Evolutionary conservation across 2,113 vertebrate genomes (phyloP).

Genomic region (Struthio camelus): DNA sequence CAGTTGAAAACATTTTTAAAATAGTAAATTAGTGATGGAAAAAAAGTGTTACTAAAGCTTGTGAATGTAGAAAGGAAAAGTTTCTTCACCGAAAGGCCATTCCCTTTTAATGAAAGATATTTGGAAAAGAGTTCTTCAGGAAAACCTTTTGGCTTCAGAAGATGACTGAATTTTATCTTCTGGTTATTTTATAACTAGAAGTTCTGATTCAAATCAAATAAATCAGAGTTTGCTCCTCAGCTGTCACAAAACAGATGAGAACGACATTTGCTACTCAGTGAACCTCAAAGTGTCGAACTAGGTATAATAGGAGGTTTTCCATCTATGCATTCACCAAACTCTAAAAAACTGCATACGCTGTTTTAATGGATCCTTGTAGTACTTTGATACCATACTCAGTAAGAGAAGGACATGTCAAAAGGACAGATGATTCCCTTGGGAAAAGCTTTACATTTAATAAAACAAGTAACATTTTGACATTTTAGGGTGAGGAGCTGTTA

Average conservation of each 20-base stretch:
- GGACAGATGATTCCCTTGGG: neutral
- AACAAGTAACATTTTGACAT: neutral
- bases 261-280: neutral
- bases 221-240: constrained; percentile 7
- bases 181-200: neutral
- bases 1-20: neutral
- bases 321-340: neutral
- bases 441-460: neutral
- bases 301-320: neutral
- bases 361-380: neutral
- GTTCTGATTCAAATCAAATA: neutral
- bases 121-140: neutral
- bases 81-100: neutral
- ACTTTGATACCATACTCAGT: neutral
- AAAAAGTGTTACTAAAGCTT: neutral
- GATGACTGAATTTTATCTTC: neutral
- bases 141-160: neutral
- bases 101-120: neutral
- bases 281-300: neutral
- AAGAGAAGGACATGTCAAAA: neutral
- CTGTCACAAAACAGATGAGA: neutral
- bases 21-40: neutral
- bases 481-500: neutral
- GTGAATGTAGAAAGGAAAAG: neutral
- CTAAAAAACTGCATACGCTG: neutral